Percentiles rank a stretch among this genome's conserved stretches.
Conservation (phyloP, 1,140 invertebrate species). For the Stratiolaelaps scimitus region DNA sequence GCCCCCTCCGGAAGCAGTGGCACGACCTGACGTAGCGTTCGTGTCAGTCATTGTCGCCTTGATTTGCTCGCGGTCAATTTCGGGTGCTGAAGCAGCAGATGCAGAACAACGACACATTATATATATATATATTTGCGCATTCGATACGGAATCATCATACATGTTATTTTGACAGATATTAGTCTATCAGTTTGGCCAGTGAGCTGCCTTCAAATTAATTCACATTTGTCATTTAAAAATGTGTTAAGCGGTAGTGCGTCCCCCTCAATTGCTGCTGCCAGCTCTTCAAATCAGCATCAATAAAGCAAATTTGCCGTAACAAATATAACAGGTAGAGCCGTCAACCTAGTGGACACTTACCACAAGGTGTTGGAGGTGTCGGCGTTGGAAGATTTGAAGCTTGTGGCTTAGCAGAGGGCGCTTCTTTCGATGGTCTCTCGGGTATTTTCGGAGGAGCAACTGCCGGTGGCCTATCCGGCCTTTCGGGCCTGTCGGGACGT, state of each 20-base stretch:
- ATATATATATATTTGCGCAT: no score
- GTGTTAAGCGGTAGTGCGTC: no score
- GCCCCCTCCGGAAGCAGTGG: not conserved
- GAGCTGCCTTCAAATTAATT: no score
- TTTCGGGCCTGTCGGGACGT: slow-evolving; percentile 6
- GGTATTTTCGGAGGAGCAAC: slow-evolving; percentile 32
- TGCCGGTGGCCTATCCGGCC: not conserved
- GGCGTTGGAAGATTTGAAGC: slow-evolving; percentile 32
- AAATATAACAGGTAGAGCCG: no score
- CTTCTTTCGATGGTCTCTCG: slow-evolving; percentile 33
- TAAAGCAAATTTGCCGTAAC: no score
- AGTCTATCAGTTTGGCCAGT: no score
- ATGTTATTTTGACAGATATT: no score
- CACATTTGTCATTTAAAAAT: no score
- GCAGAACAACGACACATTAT: no score
- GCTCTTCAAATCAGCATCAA: no score
- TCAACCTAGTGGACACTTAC: not conserved
- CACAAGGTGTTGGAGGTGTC: slow-evolving; percentile 36
- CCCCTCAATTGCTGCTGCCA: no score
- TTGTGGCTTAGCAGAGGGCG: slow-evolving; percentile 30
- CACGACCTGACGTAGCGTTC: not conserved
- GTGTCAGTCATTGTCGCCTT: not conserved
- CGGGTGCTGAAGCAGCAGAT: not conserved
- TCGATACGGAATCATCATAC: no score
- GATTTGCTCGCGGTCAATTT: slow-evolving; percentile 23